Conservation (phyloP, 2,113 vertebrate species). For the Xiphorhynchus elegans region DNA sequence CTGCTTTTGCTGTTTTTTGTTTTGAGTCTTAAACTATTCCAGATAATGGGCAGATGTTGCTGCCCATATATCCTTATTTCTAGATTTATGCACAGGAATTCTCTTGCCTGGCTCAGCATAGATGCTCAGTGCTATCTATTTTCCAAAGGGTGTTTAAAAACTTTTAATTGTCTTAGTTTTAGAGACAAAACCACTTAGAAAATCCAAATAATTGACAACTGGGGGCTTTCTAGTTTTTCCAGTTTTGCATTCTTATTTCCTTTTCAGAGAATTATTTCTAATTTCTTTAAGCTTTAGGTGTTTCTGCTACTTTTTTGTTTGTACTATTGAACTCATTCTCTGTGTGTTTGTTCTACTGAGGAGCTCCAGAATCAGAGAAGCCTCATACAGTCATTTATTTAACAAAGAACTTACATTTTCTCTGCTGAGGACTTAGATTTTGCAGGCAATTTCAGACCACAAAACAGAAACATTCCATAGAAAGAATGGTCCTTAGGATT, state of each 20-base stretch:
- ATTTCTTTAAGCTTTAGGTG: background rate
- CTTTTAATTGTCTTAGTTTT: constrained; percentile 14
- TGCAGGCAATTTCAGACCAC: background rate
- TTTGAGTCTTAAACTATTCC: background rate
- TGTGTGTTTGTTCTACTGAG: background rate
- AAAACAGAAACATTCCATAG: background rate
- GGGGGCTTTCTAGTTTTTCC: background rate
- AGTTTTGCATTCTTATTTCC: background rate
- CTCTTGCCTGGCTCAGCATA: constrained; percentile 14
- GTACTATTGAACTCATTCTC: background rate
- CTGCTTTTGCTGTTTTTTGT: constrained; percentile 6
- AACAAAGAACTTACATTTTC: background rate
- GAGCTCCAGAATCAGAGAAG: background rate
- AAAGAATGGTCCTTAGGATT: background rate
- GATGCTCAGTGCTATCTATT: background rate
- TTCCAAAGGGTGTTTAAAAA: constrained; percentile 1
- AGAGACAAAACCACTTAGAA: background rate
- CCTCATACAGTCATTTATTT: background rate
- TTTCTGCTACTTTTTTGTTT: background rate
- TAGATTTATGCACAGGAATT: constrained; percentile 46
- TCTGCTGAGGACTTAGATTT: background rate
- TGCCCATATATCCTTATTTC: constrained; percentile 42
- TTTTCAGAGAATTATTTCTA: background rate
- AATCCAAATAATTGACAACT: background rate
- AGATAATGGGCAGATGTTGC: constrained; percentile 59